Base-by-base conservation (phyloP, 2,797 vertebrate species). In the Parotocinclus haroldoi region DNA sequence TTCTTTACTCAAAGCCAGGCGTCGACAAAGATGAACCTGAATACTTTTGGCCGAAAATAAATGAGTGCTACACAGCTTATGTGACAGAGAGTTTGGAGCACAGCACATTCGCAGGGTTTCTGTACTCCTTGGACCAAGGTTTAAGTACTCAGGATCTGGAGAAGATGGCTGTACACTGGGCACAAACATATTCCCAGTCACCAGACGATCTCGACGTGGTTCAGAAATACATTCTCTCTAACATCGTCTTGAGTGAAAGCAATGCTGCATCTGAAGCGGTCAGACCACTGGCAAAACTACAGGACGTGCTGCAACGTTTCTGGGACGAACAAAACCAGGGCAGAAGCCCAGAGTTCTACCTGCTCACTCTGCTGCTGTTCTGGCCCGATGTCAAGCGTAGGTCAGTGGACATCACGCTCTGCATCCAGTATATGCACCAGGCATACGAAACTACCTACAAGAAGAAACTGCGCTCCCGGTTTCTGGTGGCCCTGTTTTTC, bases 401-500 rank as follows among this genome's bases (percentile, higher is more conserved):
- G 2, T 27, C 27, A 5, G 27, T 27, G 51, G 17, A 74, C 58
- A 27, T 73, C 10, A 14, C 61, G 36, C 13, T 58, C 8, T 63
- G 54, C 16, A 13, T 73, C 11, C 3, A 9, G 7, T 39, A 60
- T 9, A 73, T 73, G 67, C 19, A 16, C 18, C 0, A 14, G 1
- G 63, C 73, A 8, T 75, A 50, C 18, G 6, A 62, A 18, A 50
- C 9, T 0, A 37, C 10, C 0, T 73, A 71, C 42, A 39, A 58
- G 45, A 61, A 49, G 9, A 61, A 61, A 46, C 49, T 67, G 8
- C 66, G 49, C 48, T 60, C 17, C 17, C 71, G 76, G 14, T 62
- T 68, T 53, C 63, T 73, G 37, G 16, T 54, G 12, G 63, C 76
- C 6, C 64, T 73, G 44, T 78, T 75, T 56, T 64, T 67, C 51